Evolutionary conservation across 2,888 invertebrate species (phyloP), one percentile per base, ranked within the genome.

Genomic region (Idaea dimidiata): DNA sequence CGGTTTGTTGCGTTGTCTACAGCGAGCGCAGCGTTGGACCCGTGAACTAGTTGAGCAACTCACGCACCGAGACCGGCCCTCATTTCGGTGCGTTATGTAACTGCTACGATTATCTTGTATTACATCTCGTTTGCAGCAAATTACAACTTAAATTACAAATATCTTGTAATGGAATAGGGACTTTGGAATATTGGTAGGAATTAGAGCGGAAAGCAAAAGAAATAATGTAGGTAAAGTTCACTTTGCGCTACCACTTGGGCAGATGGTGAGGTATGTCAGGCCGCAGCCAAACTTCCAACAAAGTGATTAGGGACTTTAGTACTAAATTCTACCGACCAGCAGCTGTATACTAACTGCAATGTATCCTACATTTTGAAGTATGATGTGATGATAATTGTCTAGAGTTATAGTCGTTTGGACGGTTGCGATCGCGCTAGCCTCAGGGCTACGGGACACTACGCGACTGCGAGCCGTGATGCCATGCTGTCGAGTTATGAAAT

Each of bases 1-100:
- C 43, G 6, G 43, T 43, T 43, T 6, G 43, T 43, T 43, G 43
- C 43, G 43, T 43, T 43, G 43, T 43, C 43, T 10, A 43, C 43
- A 43, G 43, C 43, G 8, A 43, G 43, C 43, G 8, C 43, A 24
- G 24, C 24, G 24, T 43, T 14, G 43, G 8, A 8, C 43, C 43
- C 43, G 43, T 43, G n/a, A 56, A 65, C 62, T 62, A 64, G 58
- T 59, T 63, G 17, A 31, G 57, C 57, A 33, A n/a, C 77, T 80
- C 79, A 70, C 66, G 76, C 75, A 83, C 83, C 75, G 65, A 66
- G 76, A 81, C 79, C 63, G 79, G 43, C 43, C 43, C 43, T 43
- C 79, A 81, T 80, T 77, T 70, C 67, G 59, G 59, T 57, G 59
- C 33, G 58, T 74, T 74, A 72, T 66, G 65, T 70, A 74, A 72